phyloP scores from a whole-genome alignment of 2,113 vertebrate genomes.

The Epinephelus lanceolatus region DNA sequence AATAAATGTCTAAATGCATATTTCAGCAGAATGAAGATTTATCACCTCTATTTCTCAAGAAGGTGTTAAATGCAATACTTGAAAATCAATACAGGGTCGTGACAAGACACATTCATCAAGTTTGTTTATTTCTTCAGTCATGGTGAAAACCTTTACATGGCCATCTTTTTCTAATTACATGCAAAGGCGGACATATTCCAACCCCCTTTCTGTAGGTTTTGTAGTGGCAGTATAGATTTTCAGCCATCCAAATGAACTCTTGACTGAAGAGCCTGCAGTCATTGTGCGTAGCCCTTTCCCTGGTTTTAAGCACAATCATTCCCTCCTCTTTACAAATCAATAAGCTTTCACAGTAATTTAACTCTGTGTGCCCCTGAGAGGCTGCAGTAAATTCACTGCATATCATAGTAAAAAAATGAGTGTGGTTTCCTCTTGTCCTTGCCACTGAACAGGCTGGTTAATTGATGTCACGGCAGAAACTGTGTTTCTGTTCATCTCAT shows the following conservation, averaged over 20 bases:
- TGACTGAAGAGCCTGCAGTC: constrained; percentile 57
- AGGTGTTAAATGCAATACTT: constrained; percentile 66
- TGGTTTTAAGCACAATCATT: constrained; percentile 36
- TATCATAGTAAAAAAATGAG: constrained; percentile 45
- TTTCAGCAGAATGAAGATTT: constrained; percentile 60
- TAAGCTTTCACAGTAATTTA: constrained; percentile 76
- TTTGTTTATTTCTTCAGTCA: constrained; percentile 70
- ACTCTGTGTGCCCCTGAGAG: constrained; percentile 62
- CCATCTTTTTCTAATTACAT: constrained; percentile 73
- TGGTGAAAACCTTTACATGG: constrained; percentile 41
- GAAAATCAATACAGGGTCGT: constrained; percentile 73
- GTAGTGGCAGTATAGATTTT: constrained; percentile 76
- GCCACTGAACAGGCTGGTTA: constrained; percentile 21
- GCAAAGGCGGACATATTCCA: constrained; percentile 40
- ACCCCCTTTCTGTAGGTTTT: constrained; percentile 52
- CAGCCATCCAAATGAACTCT: constrained; percentile 64
- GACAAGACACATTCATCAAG: constrained; percentile 78
- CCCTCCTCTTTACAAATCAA: constrained; percentile 74
- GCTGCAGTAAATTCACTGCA: constrained; percentile 46
- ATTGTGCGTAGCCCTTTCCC: constrained; percentile 43
- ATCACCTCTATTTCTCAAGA: constrained; percentile 66
- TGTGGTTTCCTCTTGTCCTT: constrained; percentile 25
- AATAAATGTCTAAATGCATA: constrained; percentile 21
- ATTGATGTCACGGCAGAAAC: constrained; percentile 14
- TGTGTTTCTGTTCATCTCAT: not conserved